Conservation (phyloP, 2,888 invertebrate species). For the Ellobium chinense region DNA sequence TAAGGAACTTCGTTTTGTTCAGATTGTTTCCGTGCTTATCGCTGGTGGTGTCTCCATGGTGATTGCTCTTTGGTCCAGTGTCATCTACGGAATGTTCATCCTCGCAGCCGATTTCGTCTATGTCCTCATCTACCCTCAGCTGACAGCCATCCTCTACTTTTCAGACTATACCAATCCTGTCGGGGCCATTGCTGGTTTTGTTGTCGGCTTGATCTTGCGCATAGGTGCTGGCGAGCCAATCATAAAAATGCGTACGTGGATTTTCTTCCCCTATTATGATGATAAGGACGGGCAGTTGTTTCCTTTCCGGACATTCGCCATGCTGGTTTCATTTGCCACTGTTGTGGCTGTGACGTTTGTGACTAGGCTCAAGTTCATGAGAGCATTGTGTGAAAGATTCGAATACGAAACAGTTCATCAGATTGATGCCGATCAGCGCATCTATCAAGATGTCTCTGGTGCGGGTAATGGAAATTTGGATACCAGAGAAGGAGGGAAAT, state of each 20-base stretch:
- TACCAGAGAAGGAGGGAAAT: background rate
- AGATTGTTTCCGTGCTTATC: conserved; percentile 54
- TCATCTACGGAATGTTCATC: conserved; percentile 60
- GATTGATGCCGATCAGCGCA: background rate
- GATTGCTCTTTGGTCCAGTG: conserved; percentile 56
- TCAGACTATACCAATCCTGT: conserved; percentile 56
- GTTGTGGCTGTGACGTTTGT: conserved; percentile 55
- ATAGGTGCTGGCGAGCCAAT: conserved; percentile 89
- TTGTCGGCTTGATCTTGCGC: conserved; percentile 37
- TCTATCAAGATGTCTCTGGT: background rate
- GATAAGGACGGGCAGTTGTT: conserved; percentile 86
- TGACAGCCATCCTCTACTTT: conserved; percentile 58
- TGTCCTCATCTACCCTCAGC: conserved; percentile 69
- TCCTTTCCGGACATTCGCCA: conserved; percentile 96
- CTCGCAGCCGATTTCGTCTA: conserved; percentile 70
- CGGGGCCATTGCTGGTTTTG: conserved; percentile 55
- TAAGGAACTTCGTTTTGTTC: conserved; percentile 57
- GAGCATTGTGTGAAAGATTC: background rate
- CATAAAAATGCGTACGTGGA: conserved; percentile 88
- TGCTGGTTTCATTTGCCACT: conserved; percentile 85
- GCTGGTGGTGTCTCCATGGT: conserved; percentile 54
- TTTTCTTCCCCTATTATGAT: conserved; percentile 86
- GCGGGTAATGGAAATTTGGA: background rate
- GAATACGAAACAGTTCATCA: background rate
- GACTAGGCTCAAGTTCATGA: conserved; percentile 8